Conservation (phyloP, 2,113 vertebrate genomes). For the Cryptotis parvus region DNA sequence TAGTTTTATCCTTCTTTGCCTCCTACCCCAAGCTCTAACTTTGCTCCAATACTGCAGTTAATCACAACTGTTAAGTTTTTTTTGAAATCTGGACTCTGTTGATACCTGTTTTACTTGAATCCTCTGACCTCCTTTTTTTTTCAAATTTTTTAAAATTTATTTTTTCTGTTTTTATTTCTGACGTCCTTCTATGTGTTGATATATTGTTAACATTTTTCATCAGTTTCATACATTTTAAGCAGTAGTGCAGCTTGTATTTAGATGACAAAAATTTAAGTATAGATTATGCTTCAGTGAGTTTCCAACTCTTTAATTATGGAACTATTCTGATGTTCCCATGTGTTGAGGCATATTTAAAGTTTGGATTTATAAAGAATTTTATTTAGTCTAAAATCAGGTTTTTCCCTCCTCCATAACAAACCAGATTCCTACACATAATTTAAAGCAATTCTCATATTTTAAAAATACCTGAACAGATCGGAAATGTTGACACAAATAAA, state of each 20-base stretch:
- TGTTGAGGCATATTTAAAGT: constrained; percentile 17
- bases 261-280: neutral
- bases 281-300: constrained; percentile 35
- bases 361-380: constrained; percentile 20
- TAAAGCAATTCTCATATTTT: constrained; percentile 20
- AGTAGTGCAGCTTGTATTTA: neutral
- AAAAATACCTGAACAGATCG: neutral
- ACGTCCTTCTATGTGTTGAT: neutral
- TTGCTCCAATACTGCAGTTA: neutral
- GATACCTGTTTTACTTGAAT: constrained; percentile 28
- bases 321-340: constrained; percentile 31
- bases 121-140: neutral
- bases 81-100: neutral
- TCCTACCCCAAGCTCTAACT: neutral
- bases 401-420: constrained; percentile 12
- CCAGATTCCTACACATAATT: neutral
- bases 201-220: neutral
- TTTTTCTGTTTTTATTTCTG: too few relatives aligned
- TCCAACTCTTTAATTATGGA: neutral
- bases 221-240: neutral
- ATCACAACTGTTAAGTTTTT: neutral
- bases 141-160: too few relatives aligned
- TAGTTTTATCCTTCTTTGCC: neutral
- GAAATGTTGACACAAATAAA: constrained; percentile 15
- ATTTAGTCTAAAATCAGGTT: constrained; percentile 12